Evolutionary conservation across 2,888 invertebrate genomes (phyloP).

Genomic region (Mechanitis messenoides): DNA sequence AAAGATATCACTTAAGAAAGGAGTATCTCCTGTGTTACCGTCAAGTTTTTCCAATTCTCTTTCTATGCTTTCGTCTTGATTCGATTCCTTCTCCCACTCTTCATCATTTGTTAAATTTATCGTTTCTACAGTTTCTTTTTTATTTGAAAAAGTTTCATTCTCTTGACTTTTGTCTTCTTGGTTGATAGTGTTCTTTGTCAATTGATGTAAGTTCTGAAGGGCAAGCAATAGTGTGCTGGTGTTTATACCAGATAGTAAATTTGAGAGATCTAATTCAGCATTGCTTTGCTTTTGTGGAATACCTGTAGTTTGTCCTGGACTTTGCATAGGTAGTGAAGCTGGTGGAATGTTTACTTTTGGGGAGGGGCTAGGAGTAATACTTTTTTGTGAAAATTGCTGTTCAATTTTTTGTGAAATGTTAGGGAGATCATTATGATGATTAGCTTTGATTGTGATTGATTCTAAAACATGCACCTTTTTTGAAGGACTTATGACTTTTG

Average conservation of each 20-base stretch:
- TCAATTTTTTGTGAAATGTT: background rate
- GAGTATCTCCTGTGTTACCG: constrained; percentile 59
- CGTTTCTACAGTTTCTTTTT: constrained; percentile 43
- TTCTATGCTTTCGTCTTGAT: constrained; percentile 60
- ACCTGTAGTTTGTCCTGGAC: constrained; percentile 2
- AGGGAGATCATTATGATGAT: constrained; percentile 12
- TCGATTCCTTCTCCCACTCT: constrained; percentile 66
- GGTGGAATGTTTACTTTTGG: background rate
- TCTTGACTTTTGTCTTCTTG: constrained; percentile 27
- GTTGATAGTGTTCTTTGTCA: constrained; percentile 37
- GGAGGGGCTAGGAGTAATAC: background rate
- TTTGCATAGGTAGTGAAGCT: background rate
- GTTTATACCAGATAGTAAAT: constrained; percentile 60
- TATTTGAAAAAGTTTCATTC: constrained; percentile 6
- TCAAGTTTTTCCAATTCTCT: constrained; percentile 56
- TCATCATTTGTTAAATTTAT: constrained; percentile 68
- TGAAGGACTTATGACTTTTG: constrained; percentile 43
- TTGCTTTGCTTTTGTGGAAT: constrained; percentile 20
- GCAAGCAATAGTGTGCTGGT: constrained; percentile 62
- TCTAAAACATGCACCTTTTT: constrained; percentile 60
- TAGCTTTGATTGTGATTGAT: constrained; percentile 52
- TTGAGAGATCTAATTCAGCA: constrained; percentile 49
- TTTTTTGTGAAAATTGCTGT: background rate
- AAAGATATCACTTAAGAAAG: constrained; percentile 71
- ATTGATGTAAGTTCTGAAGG: constrained; percentile 64